Evolutionary conservation across 2,113 vertebrate species (phyloP).

Genomic region (Pristiophorus japonicus): DNA sequence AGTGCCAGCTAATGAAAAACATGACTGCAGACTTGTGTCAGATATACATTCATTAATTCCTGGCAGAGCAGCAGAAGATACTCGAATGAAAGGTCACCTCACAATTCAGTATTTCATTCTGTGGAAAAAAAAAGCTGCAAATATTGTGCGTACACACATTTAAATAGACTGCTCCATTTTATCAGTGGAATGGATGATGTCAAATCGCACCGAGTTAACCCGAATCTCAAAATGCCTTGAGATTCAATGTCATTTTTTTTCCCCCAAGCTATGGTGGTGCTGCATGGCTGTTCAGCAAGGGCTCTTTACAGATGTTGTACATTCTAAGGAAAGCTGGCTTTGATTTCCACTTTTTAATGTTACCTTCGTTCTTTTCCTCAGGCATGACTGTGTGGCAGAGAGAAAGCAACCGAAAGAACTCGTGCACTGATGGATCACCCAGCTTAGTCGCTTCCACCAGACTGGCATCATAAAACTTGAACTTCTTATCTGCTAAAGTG

Average conservation of each 20-base stretch:
- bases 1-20: background rate
- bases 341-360: constrained; percentile 9
- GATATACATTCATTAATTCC: background rate
- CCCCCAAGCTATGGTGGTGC: background rate
- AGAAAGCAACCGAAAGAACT: constrained; percentile 63
- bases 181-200: background rate
- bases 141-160: background rate
- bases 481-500: constrained; percentile 50
- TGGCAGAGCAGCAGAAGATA: background rate
- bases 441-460: constrained; percentile 58
- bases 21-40: background rate
- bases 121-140: background rate
- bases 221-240: background rate
- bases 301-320: background rate
- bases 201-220: background rate
- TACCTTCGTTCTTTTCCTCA: constrained; percentile 63
- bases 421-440: constrained; percentile 56
- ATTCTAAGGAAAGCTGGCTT: background rate
- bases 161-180: background rate
- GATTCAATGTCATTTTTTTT: background rate
- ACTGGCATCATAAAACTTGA: constrained; percentile 58
- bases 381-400: constrained; percentile 69
- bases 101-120: background rate
- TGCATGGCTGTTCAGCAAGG: background rate
- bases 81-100: background rate